Evolutionary conservation across 2,113 vertebrate genomes (phyloP).

Genomic region (Cinclus mexicanus): DNA sequence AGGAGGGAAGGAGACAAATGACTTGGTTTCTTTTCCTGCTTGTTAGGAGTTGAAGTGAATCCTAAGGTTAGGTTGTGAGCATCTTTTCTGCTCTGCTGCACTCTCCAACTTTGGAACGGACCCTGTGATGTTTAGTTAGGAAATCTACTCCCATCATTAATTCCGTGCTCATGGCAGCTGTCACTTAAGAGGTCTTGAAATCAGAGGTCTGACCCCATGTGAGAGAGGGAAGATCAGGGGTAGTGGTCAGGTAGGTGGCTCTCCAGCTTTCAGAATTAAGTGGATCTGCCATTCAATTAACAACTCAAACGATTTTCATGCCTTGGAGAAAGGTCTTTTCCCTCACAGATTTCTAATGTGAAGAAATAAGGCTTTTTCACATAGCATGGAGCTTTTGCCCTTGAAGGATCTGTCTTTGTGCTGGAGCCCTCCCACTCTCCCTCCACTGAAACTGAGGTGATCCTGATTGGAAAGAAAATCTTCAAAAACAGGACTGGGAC

Average conservation of each 20-base stretch:
- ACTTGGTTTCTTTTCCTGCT: not conserved
- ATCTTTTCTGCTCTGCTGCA: not conserved
- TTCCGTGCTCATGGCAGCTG: not conserved
- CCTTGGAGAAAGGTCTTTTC: not conserved
- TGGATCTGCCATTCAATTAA: not conserved
- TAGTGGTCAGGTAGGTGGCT: not conserved
- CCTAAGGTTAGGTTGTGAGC: not conserved
- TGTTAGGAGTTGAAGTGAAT: not conserved
- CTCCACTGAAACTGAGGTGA: not conserved
- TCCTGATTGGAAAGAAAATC: not conserved
- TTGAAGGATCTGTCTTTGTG: not conserved
- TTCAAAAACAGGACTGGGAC: not conserved
- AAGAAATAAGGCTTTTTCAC: not conserved
- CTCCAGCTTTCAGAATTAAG: not conserved
- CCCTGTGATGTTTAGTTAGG: not conserved
- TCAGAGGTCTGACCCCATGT: not conserved
- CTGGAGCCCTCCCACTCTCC: not conserved
- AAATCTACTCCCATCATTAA: not conserved
- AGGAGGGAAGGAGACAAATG: not conserved
- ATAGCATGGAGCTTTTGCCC: not conserved
- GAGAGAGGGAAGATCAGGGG: not conserved
- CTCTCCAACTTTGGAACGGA: not conserved
- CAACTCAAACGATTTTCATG: not conserved
- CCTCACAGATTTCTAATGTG: not conserved
- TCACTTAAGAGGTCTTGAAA: not conserved